Percentiles rank a stretch among this genome's conserved stretches.
These are phyloP conservation scores for Ladona fulva DNA, from an alignment of 1,140 invertebrate genomes.

Conservation along the genomic window DNA sequence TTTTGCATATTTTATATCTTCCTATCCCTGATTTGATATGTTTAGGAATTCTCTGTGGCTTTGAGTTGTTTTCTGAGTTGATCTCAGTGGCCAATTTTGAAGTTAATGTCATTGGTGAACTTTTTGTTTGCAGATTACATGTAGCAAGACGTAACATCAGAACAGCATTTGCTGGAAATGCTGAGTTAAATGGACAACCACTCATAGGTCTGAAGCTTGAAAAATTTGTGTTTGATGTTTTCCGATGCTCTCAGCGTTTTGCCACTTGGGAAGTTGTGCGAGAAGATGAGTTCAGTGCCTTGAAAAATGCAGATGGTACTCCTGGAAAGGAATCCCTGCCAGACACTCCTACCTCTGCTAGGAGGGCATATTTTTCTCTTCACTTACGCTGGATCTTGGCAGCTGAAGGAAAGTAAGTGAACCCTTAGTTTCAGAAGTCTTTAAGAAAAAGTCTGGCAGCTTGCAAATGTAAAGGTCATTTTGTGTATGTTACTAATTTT, in stretches of 20 bases:
- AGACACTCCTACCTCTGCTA: slow-evolving; percentile 82
- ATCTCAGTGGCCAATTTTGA: too few species aligned
- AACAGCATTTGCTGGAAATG: background rate
- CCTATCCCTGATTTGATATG: too few species aligned
- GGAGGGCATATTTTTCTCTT: slow-evolving; percentile 64
- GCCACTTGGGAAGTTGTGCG: slow-evolving; percentile 88
- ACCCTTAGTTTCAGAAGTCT: slow-evolving; percentile 38
- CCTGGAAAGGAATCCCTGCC: slow-evolving; percentile 56
- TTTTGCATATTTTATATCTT: too few species aligned
- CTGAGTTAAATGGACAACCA: background rate
- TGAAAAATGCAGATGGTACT: slow-evolving; percentile 85
- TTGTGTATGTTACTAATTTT: too few species aligned
- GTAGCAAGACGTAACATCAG: slow-evolving; percentile 96
- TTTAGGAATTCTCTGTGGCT: too few species aligned
- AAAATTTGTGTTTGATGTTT: slow-evolving; percentile 99
- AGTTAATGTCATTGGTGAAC: too few species aligned
- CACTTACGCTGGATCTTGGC: slow-evolving; percentile 75
- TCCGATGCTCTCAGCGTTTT: slow-evolving; percentile 84
- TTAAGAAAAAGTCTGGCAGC: too few species aligned
- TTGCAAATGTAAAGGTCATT: too few species aligned
- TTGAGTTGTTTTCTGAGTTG: too few species aligned
- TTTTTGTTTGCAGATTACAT: slow-evolving; percentile 51
- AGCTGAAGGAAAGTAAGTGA: slow-evolving; percentile 59
- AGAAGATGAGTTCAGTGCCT: slow-evolving; percentile 90
- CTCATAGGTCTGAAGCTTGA: slow-evolving; percentile 42